A percentile compares a stretch with the other conserved stretches of the same genome.
These are phyloP conservation scores for Cebidichthys violaceus DNA, from an alignment of 2,113 vertebrate species.

Conservation along the genomic window DNA sequence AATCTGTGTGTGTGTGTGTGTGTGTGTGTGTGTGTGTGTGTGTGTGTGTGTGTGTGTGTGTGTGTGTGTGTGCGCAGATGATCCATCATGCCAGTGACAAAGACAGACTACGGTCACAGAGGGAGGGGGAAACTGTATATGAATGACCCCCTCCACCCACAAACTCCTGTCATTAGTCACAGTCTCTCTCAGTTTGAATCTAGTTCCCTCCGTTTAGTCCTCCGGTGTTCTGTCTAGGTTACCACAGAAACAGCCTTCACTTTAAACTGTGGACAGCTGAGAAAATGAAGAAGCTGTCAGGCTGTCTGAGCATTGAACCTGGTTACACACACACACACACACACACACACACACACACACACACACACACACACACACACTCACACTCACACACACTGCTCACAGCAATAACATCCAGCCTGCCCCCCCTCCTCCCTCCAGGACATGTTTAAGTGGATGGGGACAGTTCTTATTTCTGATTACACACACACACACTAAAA, in stretches of 20 bases:
- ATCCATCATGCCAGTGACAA: conserved; percentile 72
- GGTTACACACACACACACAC: conserved; percentile 21
- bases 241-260: conserved; percentile 54
- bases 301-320: conserved; percentile 9
- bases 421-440: conserved; percentile 18
- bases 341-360: conserved; percentile 24
- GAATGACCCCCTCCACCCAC: conserved; percentile 68
- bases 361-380: conserved; percentile 26
- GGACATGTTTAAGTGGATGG: conserved; percentile 27
- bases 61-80: conserved; percentile 39
- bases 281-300: conserved; percentile 70
- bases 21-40: not conserved
- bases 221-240: conserved; percentile 36
- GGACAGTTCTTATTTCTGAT: conserved; percentile 44
- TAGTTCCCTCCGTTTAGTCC: conserved; percentile 24
- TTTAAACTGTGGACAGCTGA: conserved; percentile 62
- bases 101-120: conserved; percentile 69
- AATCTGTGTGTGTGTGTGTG: conserved; percentile 18
- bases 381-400: conserved; percentile 5
- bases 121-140: conserved; percentile 76
- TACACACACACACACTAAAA: conserved; percentile 42
- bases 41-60: conserved; percentile 1
- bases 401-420: conserved; percentile 47
- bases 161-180: conserved; percentile 68
- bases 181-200: conserved; percentile 38